These are phyloP conservation scores for Helicoverpa assulta DNA, from an alignment of 2,888 invertebrate species.

Conservation along the genomic window DNA sequence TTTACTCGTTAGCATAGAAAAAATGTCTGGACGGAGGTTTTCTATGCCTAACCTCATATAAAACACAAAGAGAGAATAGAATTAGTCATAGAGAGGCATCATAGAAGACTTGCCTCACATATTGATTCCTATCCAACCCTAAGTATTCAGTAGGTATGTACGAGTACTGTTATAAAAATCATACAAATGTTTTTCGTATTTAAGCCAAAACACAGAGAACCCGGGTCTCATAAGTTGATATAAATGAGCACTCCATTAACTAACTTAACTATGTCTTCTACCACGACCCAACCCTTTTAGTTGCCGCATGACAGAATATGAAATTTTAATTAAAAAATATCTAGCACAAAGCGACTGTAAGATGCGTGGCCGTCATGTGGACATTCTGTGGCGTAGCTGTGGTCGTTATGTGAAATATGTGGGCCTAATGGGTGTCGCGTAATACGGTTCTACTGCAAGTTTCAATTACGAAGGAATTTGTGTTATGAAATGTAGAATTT, in stretches of 20 bases:
- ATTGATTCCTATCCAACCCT: too few relatives aligned
- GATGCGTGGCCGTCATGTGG: slow-evolving; percentile 42
- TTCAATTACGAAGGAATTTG: slow-evolving; percentile 44
- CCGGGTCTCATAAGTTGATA: too few relatives aligned
- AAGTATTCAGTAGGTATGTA: too few relatives aligned
- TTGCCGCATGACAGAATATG: slow-evolving; percentile 61
- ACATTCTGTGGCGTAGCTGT: slow-evolving; percentile 19
- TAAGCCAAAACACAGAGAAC: not conserved
- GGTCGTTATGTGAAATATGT: slow-evolving; percentile 43
- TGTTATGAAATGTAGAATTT: slow-evolving; percentile 22
- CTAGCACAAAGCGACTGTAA: slow-evolving; percentile 55
- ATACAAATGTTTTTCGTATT: not conserved
- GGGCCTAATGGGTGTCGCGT: slow-evolving; percentile 46
- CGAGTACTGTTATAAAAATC: too few relatives aligned
- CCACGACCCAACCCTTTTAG: slow-evolving; percentile 59
- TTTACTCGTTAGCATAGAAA: not conserved
- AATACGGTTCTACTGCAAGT: slow-evolving; percentile 25
- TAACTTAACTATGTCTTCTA: not conserved
- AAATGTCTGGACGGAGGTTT: not conserved
- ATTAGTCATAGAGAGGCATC: too few relatives aligned
- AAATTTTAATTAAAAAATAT: slow-evolving; percentile 66
- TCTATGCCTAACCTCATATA: not conserved
- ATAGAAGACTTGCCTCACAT: too few relatives aligned
- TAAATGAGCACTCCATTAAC: slow-evolving; percentile 21
- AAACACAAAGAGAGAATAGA: not conserved